Base-by-base conservation (phyloP, 1,140 invertebrate species). In the Orussus abietinus region DNA sequence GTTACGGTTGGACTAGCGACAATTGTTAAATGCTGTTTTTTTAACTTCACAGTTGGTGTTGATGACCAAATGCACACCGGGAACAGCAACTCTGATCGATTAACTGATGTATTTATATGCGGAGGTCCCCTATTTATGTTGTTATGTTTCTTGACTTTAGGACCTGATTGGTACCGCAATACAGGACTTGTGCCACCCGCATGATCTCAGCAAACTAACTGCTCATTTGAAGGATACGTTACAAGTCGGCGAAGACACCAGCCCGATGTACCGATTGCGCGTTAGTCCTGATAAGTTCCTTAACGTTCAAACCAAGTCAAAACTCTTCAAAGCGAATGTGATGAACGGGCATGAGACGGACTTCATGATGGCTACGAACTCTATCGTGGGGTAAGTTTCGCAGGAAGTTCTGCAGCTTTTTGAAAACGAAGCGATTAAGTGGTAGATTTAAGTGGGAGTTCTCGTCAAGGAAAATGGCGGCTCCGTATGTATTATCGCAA, bases 301-400 rank as follows among this genome's bases (percentile, higher is more conserved):
- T 42, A 82, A 86, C 65, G 85, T 94, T 42, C 87, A 89, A 76
- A 91, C 90, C 22, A 90, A 89, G 66, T 91, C 90, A 53, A 89
- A 87, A 73, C 74, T 88, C 44, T 93, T 93, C 64, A 82, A 81
- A 55, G 78, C 77, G 18, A 85, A 81, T 62, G 77, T 79, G 29
- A 77, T 80, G 45, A 77, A 77, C 38, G 77, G 76, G 45, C 54
- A 59, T 30, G 86, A 90, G 47, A 76, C 78, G 37, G 88, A 93
- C 60, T 93, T 92, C 69, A 88, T 96, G 45, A 92, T 95, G 84
- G 88, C 91, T 31, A 90, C 89, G 30, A 89, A 92, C 71, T 88
- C 89, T 33, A 84, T 96, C 76, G 74, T 88, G 46, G 71, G 75
- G 79, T 80, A 76, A 80, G 74, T 72, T 39, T n/a, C n/a, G n/a